phyloP scores from a whole-genome alignment of 2,888 invertebrate species.

The Octonoba sinensis region DNA sequence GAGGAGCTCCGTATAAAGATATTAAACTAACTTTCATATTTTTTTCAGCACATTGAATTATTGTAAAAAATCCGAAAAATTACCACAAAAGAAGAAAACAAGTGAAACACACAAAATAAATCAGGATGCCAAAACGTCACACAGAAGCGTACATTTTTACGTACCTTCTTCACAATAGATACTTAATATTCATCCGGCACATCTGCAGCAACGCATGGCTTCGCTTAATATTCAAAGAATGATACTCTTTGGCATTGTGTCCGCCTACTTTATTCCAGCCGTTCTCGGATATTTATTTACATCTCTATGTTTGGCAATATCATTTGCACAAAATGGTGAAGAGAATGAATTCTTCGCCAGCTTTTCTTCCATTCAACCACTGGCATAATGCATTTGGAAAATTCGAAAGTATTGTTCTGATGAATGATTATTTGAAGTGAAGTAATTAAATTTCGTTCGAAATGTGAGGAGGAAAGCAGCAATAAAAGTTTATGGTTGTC shows the following conservation, averaged over 20 bases:
- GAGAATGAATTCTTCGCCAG: background rate
- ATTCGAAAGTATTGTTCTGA: too few species aligned
- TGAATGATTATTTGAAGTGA: too few species aligned
- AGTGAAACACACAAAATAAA: constrained; percentile 33
- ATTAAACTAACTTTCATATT: too few species aligned
- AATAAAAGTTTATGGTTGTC: too few species aligned
- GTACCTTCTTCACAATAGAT: constrained; percentile 20
- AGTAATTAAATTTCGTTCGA: too few species aligned
- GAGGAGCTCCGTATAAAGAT: too few species aligned
- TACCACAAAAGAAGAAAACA: background rate
- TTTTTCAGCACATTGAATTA: too few species aligned
- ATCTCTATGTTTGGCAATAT: constrained; percentile 9
- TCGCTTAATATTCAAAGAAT: constrained; percentile 49
- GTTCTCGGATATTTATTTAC: constrained; percentile 31
- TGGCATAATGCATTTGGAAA: too few species aligned
- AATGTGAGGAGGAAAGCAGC: too few species aligned
- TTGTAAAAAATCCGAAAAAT: constrained; percentile 1
- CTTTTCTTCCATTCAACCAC: too few species aligned
- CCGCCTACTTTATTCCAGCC: constrained; percentile 17
- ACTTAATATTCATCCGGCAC: constrained; percentile 33
- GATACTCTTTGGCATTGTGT: constrained; percentile 44
- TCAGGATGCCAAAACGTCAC: constrained; percentile 28
- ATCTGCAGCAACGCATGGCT: background rate
- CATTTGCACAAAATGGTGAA: constrained; percentile 27
- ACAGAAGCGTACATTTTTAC: constrained; percentile 8